Evolutionary conservation across 2,113 vertebrate species (phyloP).

Genomic region (Opisthocomus hoazin): DNA sequence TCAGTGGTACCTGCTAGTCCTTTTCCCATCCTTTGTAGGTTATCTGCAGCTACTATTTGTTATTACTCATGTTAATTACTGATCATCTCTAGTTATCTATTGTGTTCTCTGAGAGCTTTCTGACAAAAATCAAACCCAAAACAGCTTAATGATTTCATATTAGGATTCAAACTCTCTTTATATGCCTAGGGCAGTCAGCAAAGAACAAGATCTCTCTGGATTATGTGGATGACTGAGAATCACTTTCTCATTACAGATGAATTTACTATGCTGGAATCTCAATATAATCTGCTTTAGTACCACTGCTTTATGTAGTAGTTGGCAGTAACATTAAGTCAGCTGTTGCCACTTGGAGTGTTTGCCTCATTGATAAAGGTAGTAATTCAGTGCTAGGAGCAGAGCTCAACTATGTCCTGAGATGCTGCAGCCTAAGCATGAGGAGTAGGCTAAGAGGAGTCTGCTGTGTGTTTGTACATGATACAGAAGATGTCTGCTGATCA

Average conservation of each 20-base stretch:
- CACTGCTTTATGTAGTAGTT: background rate
- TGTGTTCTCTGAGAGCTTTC: background rate
- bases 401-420: background rate
- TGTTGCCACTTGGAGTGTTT: background rate
- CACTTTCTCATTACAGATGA: slow-evolving; percentile 21
- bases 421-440: background rate
- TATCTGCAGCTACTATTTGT: background rate
- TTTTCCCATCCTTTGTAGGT: background rate
- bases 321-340: slow-evolving; percentile 5
- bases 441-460: background rate
- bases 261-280: slow-evolving; percentile 5
- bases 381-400: background rate
- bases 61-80: background rate
- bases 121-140: background rate
- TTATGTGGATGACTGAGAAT: slow-evolving; percentile 3
- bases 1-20: background rate
- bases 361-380: background rate
- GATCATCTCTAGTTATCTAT: background rate
- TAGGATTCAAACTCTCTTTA: background rate
- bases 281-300: background rate
- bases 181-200: background rate
- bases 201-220: background rate
- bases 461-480: background rate
- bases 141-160: background rate
- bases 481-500: background rate